Conservation (phyloP, 2,888 invertebrate species). For the Bruchidius siliquastri region DNA sequence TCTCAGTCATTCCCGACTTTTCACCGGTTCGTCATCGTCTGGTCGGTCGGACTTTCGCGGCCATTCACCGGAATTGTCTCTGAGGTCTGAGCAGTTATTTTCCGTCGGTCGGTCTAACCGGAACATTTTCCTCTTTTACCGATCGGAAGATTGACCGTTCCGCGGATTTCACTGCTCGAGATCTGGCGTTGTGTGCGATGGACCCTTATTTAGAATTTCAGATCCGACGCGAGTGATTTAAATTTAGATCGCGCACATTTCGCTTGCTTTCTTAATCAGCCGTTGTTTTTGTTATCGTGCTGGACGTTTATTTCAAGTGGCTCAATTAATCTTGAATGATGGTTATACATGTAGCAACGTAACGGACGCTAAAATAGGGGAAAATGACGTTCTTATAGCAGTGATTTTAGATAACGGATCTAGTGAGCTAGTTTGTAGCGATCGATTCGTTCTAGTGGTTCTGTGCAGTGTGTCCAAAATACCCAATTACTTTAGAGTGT, state of each 20-base stretch:
- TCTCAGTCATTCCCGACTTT: not conserved
- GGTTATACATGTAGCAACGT: not conserved
- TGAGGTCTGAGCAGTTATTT: not conserved
- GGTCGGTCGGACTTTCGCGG: not conserved
- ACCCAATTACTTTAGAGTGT: slow-evolving; percentile 32
- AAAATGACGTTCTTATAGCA: not conserved
- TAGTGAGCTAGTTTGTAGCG: slow-evolving; percentile 3
- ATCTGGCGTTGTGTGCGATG: not conserved
- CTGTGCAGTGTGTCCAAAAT: slow-evolving; percentile 21
- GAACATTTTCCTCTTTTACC: not conserved
- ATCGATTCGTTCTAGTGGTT: not conserved
- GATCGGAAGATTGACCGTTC: not conserved
- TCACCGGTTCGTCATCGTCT: not conserved
- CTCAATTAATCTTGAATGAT: not conserved
- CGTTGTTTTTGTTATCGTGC: not conserved
- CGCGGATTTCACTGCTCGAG: not conserved
- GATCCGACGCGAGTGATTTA: not conserved
- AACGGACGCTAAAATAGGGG: not conserved
- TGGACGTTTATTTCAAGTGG: not conserved
- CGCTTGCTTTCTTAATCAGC: not conserved
- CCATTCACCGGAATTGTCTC: not conserved
- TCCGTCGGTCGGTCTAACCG: not conserved
- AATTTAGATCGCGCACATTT: not conserved
- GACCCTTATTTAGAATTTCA: not conserved
- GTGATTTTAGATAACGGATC: not conserved